Evolutionary conservation across 2,888 invertebrate genomes (phyloP).

Genomic region (Anticlea derivata): DNA sequence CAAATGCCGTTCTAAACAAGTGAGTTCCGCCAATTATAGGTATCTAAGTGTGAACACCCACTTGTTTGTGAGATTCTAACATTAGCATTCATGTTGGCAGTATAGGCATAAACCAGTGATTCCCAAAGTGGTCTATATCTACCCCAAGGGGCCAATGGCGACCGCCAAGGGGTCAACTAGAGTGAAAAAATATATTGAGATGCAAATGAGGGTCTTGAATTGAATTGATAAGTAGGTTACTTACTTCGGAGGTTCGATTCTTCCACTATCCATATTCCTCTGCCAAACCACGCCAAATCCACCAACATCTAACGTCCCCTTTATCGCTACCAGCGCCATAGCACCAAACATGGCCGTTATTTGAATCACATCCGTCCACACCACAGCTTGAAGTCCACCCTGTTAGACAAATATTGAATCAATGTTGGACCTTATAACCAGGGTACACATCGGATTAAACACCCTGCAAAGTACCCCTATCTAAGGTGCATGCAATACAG

Average conservation of each 20-base stretch:
- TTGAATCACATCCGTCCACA: constrained; percentile 93
- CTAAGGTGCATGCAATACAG: no score
- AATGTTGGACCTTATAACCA: background rate
- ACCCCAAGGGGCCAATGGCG: no score
- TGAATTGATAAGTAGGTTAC: no score
- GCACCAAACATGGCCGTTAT: constrained; percentile 90
- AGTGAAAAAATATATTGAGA: no score
- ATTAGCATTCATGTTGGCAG: background rate
- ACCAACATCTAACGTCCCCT: constrained; percentile 89
- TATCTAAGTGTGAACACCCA: constrained; percentile 15
- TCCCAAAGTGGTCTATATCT: no score
- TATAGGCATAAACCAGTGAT: no score
- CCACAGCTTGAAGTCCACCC: constrained; percentile 92
- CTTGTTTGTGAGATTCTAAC: background rate
- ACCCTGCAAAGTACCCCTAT: no score
- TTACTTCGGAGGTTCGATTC: constrained; percentile 89
- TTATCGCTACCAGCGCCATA: constrained; percentile 88
- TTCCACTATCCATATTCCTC: constrained; percentile 87
- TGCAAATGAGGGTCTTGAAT: no score
- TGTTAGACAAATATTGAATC: constrained; percentile 45
- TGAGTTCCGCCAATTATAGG: constrained; percentile 16
- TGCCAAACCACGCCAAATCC: constrained; percentile 86
- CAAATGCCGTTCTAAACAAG: constrained; percentile 16
- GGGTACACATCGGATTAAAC: no score
- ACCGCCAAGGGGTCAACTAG: no score